A percentile compares a stretch with the other conserved stretches of the same genome.
Evolutionary conservation across 2,113 vertebrate species (phyloP).

Genomic region (Eptesicus fuscus): DNA sequence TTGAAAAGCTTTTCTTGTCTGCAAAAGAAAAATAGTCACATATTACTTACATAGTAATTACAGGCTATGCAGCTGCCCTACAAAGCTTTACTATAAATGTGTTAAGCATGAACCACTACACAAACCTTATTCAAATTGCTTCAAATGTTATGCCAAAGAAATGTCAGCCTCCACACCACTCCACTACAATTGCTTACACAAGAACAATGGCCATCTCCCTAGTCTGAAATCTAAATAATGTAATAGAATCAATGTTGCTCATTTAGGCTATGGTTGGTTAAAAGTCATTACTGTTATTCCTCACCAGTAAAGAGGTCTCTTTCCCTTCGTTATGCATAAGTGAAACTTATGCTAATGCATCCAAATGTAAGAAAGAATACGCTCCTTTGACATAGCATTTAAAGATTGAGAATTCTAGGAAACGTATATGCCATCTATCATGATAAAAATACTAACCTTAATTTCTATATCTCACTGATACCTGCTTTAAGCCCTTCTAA

Average conservation of each 20-base stretch:
- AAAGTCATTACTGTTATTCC: constrained; percentile 51
- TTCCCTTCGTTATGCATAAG: constrained; percentile 30
- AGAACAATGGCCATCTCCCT: constrained; percentile 54
- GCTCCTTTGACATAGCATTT: constrained; percentile 34
- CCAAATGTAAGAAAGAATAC: constrained; percentile 35
- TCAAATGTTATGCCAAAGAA: constrained; percentile 78
- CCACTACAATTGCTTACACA: constrained; percentile 57
- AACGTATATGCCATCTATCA: background rate
- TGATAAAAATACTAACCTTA: constrained; percentile 50
- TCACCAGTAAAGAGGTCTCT: constrained; percentile 37
- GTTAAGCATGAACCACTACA: constrained; percentile 77
- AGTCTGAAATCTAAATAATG: constrained; percentile 71
- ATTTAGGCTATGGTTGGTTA: constrained; percentile 43
- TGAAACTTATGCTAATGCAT: constrained; percentile 55
- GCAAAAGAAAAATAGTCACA: constrained; percentile 69
- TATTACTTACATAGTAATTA: constrained; percentile 85
- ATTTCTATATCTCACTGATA: constrained; percentile 14
- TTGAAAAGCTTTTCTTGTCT: constrained; percentile 80
- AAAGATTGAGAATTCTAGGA: constrained; percentile 35
- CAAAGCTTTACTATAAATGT: constrained; percentile 75
- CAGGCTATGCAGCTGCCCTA: constrained; percentile 81
- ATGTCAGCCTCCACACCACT: constrained; percentile 66
- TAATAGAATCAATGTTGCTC: constrained; percentile 65
- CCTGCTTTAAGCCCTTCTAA: constrained; percentile 15
- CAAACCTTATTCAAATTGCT: constrained; percentile 80